Evolutionary conservation across 2,888 invertebrate genomes (phyloP), one percentile per base, ranked within the genome.

Genomic region (Cenopis cana): DNA sequence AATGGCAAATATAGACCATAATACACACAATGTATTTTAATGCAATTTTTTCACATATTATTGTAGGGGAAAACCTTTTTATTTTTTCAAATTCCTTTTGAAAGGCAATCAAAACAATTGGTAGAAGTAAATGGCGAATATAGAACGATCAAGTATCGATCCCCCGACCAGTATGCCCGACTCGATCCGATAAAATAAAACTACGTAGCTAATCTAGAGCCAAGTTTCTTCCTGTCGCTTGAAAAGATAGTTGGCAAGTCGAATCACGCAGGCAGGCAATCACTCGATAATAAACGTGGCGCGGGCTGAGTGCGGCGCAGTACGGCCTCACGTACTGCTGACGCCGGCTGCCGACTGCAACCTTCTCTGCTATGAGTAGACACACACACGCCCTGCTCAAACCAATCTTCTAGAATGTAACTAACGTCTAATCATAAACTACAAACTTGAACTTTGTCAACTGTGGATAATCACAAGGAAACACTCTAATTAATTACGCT

Each of bases 261-360:
- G 79, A 86, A 88, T 91, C 93, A 93, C 92, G 92, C 87, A 88
- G 89, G 81, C 82, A 84, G 86, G 89, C 91, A 92, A 93, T 92
- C 91, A 91, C 89, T 91, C 86, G 89, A 92, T 89, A 90, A 86
- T 91, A 91, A 90, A 91, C 88, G 91, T 88, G 84, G 83, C 89
- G 86, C 86, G 86, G 86, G 86, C 83, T 80, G 85, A 86, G 86
- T 82, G 82, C 82, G 82, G 82, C 81, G 82, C 83, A 81, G 83
- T 80, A 81, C 82, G 82, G 83, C 75, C 80, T 81, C 89, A 89
- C 89, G 89, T 89, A 88, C 80, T 85, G 89, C 89, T 89, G 89
- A 89, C 86, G 81, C 79, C 52, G 61, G 33, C 60, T 29, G 77
- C 76, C 79, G 74, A 76, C 77, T 78, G 81, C 78, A 77, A 80